Evolutionary conservation across 2,797 vertebrate species (phyloP).

Genomic region (Pipistrellus pipistrellus): DNA sequence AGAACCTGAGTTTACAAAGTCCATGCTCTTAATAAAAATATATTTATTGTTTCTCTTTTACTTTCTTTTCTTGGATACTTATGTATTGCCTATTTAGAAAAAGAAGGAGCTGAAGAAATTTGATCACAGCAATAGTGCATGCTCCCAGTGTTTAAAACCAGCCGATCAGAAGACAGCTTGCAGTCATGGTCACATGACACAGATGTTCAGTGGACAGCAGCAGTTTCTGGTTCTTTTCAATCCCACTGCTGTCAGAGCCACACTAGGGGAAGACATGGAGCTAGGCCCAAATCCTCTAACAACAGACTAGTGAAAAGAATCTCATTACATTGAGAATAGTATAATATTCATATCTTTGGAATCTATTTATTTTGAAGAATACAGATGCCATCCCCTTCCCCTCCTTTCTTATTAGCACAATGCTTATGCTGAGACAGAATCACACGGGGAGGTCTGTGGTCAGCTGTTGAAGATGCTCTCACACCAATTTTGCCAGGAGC

Average conservation of each 20-base stretch:
- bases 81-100: conserved; percentile 4
- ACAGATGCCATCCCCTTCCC: background rate
- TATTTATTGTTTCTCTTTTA: background rate
- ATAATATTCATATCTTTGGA: conserved; percentile 44
- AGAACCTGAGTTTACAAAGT: conserved; percentile 13
- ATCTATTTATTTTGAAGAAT: conserved; percentile 65
- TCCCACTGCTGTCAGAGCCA: conserved; percentile 29
- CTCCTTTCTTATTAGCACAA: background rate
- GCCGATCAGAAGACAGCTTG: background rate
- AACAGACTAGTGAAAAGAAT: conserved; percentile 1
- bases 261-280: background rate
- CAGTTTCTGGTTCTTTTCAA: conserved; percentile 66
- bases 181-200: background rate
- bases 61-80: conserved; percentile 16
- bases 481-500: background rate
- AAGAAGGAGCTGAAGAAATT: background rate
- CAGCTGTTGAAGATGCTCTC: background rate
- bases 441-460: background rate
- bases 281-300: conserved; percentile 5
- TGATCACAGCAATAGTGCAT: background rate
- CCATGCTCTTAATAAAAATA: conserved; percentile 10
- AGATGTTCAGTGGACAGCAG: conserved; percentile 25
- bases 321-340: conserved; percentile 39
- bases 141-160: background rate
- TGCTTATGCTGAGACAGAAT: background rate